Conservation (phyloP, 2,888 invertebrate genomes). For the Dryobotodes eremita region DNA sequence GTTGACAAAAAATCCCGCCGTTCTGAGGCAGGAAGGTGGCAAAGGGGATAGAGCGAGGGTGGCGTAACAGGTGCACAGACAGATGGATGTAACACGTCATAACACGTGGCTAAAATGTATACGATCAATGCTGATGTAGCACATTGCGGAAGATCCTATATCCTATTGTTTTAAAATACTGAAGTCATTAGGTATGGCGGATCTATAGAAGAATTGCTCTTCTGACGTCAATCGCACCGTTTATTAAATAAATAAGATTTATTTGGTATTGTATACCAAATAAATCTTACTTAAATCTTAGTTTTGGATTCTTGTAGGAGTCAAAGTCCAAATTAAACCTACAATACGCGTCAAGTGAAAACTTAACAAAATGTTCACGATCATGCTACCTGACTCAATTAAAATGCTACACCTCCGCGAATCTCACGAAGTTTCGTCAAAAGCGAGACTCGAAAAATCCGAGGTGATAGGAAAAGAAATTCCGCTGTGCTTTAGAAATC, state of each 20-base stretch:
- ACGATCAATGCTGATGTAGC: slow-evolving; percentile 11
- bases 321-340: slow-evolving; percentile 25
- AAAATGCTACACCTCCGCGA: slow-evolving; percentile 48
- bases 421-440: slow-evolving; percentile 51
- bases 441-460: slow-evolving; percentile 51
- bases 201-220: slow-evolving; percentile 7
- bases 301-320: not conserved
- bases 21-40: slow-evolving; percentile 41
- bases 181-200: not conserved
- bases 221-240: slow-evolving; percentile 32
- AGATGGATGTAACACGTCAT: slow-evolving; percentile 76
- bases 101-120: slow-evolving; percentile 69
- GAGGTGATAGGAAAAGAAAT: slow-evolving; percentile 80
- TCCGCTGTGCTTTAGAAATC: slow-evolving; percentile 81
- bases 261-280: slow-evolving; percentile 18
- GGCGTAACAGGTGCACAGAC: slow-evolving; percentile 68
- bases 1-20: slow-evolving; percentile 31
- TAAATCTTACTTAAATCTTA: too few relatives aligned
- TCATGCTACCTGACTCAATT: slow-evolving; percentile 40
- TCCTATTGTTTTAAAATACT: slow-evolving; percentile 11
- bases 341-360: slow-evolving; percentile 30
- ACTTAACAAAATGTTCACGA: slow-evolving; percentile 29
- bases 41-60: slow-evolving; percentile 52
- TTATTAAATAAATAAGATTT: slow-evolving; percentile 7
- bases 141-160: slow-evolving; percentile 42